A percentile compares a stretch with the other conserved stretches of the same genome.
These are phyloP conservation scores for Notolabrus celidotus DNA, from an alignment of 2,797 vertebrate genomes.

Conservation along the genomic window DNA sequence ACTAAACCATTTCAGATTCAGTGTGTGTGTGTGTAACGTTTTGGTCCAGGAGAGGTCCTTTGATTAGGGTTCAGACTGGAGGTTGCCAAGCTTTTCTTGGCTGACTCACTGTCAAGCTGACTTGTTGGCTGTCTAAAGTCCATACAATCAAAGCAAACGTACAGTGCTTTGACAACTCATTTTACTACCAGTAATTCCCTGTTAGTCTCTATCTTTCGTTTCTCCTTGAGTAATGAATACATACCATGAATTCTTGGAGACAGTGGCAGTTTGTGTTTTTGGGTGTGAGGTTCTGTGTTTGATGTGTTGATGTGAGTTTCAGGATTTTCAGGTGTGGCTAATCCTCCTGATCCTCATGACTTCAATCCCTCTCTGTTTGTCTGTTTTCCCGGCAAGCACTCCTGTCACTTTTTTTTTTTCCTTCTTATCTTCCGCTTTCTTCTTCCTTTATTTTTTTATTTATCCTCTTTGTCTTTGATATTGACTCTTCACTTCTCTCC, in stretches of 20 bases:
- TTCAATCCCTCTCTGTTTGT: conserved; percentile 32
- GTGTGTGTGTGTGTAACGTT: conserved; percentile 43
- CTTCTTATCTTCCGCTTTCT: neutral
- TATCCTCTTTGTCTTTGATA: neutral
- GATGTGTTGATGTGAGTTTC: conserved; percentile 57
- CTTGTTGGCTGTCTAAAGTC: conserved; percentile 57
- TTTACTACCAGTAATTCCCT: conserved; percentile 29
- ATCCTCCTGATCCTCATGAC: conserved; percentile 56
- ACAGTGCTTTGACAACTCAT: conserved; percentile 41
- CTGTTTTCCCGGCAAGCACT: conserved; percentile 24
- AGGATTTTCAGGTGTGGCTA: conserved; percentile 63
- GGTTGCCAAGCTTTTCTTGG: conserved; percentile 70
- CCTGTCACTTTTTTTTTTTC: neutral
- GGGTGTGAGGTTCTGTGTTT: neutral
- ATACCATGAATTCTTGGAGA: conserved; percentile 24
- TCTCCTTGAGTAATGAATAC: conserved; percentile 32
- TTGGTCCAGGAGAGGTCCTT: conserved; percentile 66
- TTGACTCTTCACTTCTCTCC: neutral
- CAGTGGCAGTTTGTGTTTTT: conserved; percentile 11
- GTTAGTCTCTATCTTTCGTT: conserved; percentile 28
- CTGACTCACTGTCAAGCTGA: conserved; percentile 61
- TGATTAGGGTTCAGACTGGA: conserved; percentile 69
- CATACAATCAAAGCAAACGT: conserved; percentile 54
- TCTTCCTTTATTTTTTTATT: neutral
- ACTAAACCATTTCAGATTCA: conserved; percentile 45